Evolutionary conservation across 2,797 vertebrate species (phyloP), one percentile per base, ranked within the genome.

Genomic region (Anomalospiza imberbis): DNA sequence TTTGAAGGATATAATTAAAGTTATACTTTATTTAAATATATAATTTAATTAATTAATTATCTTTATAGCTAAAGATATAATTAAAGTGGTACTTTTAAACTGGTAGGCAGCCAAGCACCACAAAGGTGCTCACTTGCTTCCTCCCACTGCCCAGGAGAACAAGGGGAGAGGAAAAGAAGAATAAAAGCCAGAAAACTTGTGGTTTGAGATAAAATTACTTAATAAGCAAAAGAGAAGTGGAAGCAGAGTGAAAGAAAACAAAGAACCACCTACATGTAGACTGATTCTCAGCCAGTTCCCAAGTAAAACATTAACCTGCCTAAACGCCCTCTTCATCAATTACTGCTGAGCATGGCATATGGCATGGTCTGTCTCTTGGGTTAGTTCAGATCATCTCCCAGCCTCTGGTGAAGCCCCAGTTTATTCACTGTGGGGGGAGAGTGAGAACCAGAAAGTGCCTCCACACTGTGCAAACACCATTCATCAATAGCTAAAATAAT

Each of bases 181-280:
- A 36, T 28, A 51, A 50, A 67, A 44, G 32, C 28, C 26, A 75
- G 62, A 51, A 44, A 19, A 51, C 32, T 8, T 36, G 15, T 67
- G 62, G 18, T 38, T 44, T 44, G 32, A 58, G 45, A 58, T 44
- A 44, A 36, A 66, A 58, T 44, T 58, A 57, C 44, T 44, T 51
- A 67, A 15, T 50, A 36, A 75, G 38, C 28, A 44, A 51, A 67
- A 36, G 26, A 44, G 12, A 66, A 60, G 10, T 67, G 54, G 53
- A 51, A 85, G 25, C 44, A 65, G 61, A 67, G 21, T 36, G 28
- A 58, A 67, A 45, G 45, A 45, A n/a, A 84, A 51, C 17, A 36
- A 66, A 60, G 45, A 51, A 44, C 38, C 17, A 72, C 53, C 71
- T 32, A 32, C 32, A 66, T 0, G 0, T 2, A 44, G 17, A 42